Base-by-base conservation (phyloP, 2,888 invertebrate genomes). In the Tetanocera ferruginea region DNA sequence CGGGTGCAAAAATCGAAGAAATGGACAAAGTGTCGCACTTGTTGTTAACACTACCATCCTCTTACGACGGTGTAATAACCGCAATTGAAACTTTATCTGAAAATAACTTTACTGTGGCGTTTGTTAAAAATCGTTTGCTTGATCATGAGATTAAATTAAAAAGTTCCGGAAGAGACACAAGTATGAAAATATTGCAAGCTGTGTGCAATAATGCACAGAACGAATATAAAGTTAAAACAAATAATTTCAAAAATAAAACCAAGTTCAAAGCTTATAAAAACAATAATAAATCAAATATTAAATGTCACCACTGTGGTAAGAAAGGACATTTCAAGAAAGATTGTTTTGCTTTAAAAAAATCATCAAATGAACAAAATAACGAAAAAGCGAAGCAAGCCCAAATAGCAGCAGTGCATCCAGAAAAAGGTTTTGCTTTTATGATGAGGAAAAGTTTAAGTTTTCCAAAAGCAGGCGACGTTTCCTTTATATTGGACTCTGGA, bases 1-100 rank as follows among this genome's bases (percentile, higher is more conserved):
- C 81, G 19, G 79, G 80, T n/a, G 81, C 81, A 9, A 77, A 78
- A 75, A 69, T 80, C 19, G 75, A 80, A n/a, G 80, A 79, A 14
- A 78, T 77, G 76, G 78, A 79, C 17, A 81, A 79, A 67, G 78
- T 81, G 31, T 77, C 78, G 9, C 78, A 81, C 34, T 57, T 81
- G 19, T 74, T 81, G 52, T 77, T 79, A 34, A 67, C 78, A 4
- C 76, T 79, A 28, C 71, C 81, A 60, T 75, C 76, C 17, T 57
- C 76, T 49, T 81, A 81, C 76, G 78, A 79, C 70, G 17, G 2
- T 77, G 28, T 77, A 78, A 37, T 37, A 37, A 37, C 37, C 37
- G 55, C 23, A 23, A 55, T 55, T 8, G 55, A 55, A 55, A 55
- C 55, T 14, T 55, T 55, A 55, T 55, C 55, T 19, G 55, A 55